Conservation (phyloP, 1,140 invertebrate species). For the Pseudomyrmex gracilis region DNA sequence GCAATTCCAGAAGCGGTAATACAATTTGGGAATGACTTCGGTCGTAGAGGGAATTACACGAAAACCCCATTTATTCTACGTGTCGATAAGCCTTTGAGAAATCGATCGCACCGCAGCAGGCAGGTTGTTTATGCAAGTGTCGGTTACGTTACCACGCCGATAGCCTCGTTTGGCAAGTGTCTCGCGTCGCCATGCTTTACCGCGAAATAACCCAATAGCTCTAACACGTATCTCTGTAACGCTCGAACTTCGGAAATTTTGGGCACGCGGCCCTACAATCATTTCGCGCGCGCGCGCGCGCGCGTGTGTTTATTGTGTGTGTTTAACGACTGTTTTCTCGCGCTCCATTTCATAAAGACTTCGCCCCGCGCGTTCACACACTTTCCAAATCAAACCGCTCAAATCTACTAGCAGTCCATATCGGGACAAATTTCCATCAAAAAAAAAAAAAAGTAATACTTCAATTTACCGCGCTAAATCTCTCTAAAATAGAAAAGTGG, state of each 20-base stretch:
- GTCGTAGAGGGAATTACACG: constrained; percentile 55
- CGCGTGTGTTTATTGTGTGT: no score
- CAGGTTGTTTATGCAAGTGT: constrained; percentile 69
- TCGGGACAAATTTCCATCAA: no score
- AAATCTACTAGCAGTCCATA: background rate
- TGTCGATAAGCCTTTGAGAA: constrained; percentile 63
- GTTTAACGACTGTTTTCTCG: constrained; percentile 29
- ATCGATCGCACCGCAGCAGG: constrained; percentile 59
- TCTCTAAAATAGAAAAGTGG: no score
- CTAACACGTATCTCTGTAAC: constrained; percentile 53
- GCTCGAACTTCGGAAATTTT: constrained; percentile 52
- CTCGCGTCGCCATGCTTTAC: constrained; percentile 58
- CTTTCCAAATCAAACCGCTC: background rate
- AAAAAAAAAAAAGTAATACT: constrained; percentile 1
- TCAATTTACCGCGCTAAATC: background rate
- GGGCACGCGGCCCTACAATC: constrained; percentile 34
- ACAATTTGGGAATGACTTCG: constrained; percentile 56
- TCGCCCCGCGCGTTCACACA: background rate
- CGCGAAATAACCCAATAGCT: constrained; percentile 61
- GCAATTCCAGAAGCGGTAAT: constrained; percentile 27
- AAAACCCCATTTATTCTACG: constrained; percentile 58
- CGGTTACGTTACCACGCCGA: constrained; percentile 68
- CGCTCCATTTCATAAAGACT: background rate
- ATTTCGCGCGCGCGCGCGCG: background rate
- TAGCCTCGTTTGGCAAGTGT: constrained; percentile 68